phyloP scores from a whole-genome alignment of 2,113 vertebrate genomes.

The Willisornis vidua region DNA sequence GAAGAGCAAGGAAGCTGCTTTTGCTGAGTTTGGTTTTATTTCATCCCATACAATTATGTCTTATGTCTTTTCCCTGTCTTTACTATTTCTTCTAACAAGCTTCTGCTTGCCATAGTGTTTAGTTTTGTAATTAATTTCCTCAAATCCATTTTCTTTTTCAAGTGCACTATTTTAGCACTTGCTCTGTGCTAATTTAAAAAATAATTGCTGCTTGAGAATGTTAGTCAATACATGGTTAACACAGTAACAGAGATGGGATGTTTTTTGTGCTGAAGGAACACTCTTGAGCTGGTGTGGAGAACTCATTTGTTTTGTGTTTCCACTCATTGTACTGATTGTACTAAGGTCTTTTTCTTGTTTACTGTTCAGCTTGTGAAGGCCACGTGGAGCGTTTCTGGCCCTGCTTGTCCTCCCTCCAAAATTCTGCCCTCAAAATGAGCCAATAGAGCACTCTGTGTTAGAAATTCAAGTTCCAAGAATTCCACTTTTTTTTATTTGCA shows the following conservation, averaged over 20 bases:
- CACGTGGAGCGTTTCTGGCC: not conserved
- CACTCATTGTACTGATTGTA: not conserved
- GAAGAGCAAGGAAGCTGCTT: not conserved
- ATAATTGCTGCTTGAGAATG: not conserved
- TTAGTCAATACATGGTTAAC: not conserved
- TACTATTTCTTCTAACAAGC: not conserved
- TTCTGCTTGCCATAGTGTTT: not conserved
- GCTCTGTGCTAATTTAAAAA: not conserved
- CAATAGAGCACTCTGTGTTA: not conserved
- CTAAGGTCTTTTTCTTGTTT: not conserved
- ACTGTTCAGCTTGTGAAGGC: conserved; percentile 5
- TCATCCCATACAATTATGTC: not conserved
- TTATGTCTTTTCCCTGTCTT: not conserved
- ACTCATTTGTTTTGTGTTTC: not conserved
- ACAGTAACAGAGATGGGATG: not conserved
- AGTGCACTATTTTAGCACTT: not conserved
- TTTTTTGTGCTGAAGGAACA: not conserved
- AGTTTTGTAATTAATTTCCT: not conserved
- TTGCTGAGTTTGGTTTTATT: not conserved
- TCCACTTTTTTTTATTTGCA: not conserved
- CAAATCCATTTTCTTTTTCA: not conserved
- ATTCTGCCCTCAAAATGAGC: not conserved
- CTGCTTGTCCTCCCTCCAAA: not conserved
- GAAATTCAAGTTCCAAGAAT: not conserved
- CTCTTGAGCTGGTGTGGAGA: not conserved